Percentiles rank a stretch among this genome's conserved stretches.
These are phyloP conservation scores for Lateolabrax maculatus DNA, from an alignment of 2,797 vertebrate species.

Conservation along the genomic window DNA sequence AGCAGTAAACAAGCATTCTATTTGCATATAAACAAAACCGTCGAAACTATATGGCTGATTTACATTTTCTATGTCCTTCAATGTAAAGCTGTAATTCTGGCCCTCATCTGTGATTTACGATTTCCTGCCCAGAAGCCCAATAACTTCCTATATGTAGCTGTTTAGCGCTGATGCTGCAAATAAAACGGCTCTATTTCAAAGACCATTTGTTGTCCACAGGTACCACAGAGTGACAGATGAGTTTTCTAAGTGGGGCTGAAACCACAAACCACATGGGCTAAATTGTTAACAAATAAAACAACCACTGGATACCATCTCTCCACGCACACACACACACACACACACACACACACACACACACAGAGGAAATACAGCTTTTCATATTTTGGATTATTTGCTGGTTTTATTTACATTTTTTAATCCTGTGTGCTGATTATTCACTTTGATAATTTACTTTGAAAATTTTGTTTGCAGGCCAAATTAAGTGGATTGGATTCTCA, in stretches of 20 bases:
- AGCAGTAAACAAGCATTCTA: background rate
- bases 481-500: background rate
- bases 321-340: background rate
- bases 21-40: background rate
- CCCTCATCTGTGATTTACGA: constrained; percentile 15
- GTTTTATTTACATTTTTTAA: background rate
- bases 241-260: constrained; percentile 16
- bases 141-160: background rate
- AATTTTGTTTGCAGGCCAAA: background rate
- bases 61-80: background rate
- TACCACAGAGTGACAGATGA: constrained; percentile 38
- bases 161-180: background rate
- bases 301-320: constrained; percentile 3
- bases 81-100: background rate
- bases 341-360: background rate
- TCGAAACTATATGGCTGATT: background rate
- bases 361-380: background rate
- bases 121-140: constrained; percentile 29
- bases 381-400: background rate
- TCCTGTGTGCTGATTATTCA: background rate
- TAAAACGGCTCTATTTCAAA: constrained; percentile 10
- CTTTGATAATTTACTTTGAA: background rate
- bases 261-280: constrained; percentile 62
- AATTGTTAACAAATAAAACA: constrained; percentile 13
- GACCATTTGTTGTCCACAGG: constrained; percentile 42